Evolutionary conservation across 2,888 invertebrate genomes (phyloP).

Genomic region (Melipona bicolor): DNA sequence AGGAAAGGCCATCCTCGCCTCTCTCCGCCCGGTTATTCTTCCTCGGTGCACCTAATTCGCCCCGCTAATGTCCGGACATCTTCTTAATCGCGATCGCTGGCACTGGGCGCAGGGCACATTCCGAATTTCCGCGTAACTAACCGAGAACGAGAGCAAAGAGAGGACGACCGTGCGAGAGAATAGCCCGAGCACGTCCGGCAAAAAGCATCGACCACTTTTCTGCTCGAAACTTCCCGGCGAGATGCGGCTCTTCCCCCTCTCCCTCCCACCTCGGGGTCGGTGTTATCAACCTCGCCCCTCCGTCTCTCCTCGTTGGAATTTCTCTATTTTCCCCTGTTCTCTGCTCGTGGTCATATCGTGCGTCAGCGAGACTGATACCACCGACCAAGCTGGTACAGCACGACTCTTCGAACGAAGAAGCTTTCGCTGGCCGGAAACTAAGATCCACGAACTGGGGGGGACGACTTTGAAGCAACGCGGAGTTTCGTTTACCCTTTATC

Average conservation of each 20-base stretch:
- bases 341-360: constrained; percentile 12
- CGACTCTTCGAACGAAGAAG: neutral
- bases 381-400: constrained; percentile 11
- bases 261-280: neutral
- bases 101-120: constrained; percentile 62
- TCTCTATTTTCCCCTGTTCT: constrained; percentile 1
- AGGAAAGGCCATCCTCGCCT: constrained; percentile 41
- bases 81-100: constrained; percentile 75
- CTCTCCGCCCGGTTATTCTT: neutral
- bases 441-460: constrained; percentile 27
- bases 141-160: constrained; percentile 22
- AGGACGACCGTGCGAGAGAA: neutral
- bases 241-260: neutral
- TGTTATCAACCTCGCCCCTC: constrained; percentile 14
- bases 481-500: constrained; percentile 55
- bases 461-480: constrained; percentile 1
- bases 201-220: constrained; percentile 55
- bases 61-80: constrained; percentile 63
- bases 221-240: constrained; percentile 52
- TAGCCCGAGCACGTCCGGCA: constrained; percentile 13
- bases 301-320: neutral
- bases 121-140: constrained; percentile 50
- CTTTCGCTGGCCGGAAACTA: constrained; percentile 2
- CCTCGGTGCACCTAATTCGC: constrained; percentile 58
- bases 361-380: constrained; percentile 53